A percentile compares a stretch with the other conserved stretches of the same genome.
These are phyloP conservation scores for Leptinotarsa juncta DNA, from an alignment of 2,888 invertebrate genomes.

Conservation along the genomic window DNA sequence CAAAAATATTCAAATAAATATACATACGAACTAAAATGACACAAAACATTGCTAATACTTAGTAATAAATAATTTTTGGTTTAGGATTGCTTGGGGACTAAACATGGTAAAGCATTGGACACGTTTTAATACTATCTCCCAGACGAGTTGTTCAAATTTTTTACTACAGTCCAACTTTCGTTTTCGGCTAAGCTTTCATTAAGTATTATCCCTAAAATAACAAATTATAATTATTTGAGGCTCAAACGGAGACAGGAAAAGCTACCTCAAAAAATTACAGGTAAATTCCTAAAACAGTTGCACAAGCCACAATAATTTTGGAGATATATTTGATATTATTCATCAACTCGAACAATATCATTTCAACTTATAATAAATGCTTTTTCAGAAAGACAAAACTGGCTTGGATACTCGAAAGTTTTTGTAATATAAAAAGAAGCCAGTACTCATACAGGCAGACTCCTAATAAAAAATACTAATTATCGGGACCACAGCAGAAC, in stretches of 20 bases:
- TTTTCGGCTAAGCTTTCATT: slow-evolving; percentile 42
- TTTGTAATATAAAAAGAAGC: no score
- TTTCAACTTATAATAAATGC: neutral
- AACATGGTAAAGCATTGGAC: slow-evolving; percentile 54
- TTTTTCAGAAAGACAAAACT: no score
- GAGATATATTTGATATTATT: neutral
- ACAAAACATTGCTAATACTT: slow-evolving; percentile 49
- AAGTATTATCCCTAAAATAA: slow-evolving; percentile 45
- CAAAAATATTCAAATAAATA: slow-evolving; percentile 49
- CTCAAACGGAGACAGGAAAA: slow-evolving; percentile 23
- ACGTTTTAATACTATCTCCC: slow-evolving; percentile 34
- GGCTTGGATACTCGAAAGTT: no score
- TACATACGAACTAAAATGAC: slow-evolving; percentile 53
- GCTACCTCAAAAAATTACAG: slow-evolving; percentile 5
- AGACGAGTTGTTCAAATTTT: slow-evolving; percentile 38
- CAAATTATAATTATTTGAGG: slow-evolving; percentile 40
- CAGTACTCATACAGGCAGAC: no score
- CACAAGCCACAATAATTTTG: neutral
- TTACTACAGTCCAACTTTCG: slow-evolving; percentile 41
- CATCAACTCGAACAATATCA: neutral
- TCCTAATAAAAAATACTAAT: neutral
- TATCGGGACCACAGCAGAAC: neutral
- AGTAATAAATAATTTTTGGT: slow-evolving; percentile 58
- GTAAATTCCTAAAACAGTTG: neutral
- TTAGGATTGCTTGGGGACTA: slow-evolving; percentile 49